Evolutionary conservation across 1,140 invertebrate genomes (phyloP), one percentile per base, ranked within the genome.

Genomic region (Camponotus vicinus): DNA sequence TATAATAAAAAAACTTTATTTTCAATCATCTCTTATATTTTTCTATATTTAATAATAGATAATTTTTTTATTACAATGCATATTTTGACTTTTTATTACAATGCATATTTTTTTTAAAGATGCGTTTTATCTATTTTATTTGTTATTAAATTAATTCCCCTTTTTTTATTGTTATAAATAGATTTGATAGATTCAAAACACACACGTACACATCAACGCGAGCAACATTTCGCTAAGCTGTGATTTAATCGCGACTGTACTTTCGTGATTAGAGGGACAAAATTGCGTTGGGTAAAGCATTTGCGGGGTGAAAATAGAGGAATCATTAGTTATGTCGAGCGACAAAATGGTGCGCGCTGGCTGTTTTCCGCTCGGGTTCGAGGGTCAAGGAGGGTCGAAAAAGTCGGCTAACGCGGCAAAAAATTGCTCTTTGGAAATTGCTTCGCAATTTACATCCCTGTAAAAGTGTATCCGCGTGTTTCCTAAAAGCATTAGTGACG

Each of bases 271-370:
- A 73, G 27, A 83, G 69, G 57, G 45, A 63, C 32, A 32, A 37
- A 83, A 57, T 32, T 11, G 55, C 40, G 9, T 27, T n/a, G 34
- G 11, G 37, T 61, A 57, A 66, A 59, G 15, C 64, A 27, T n/a
- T 57, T 15, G 66, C 37, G 13, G 42, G 67, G 13, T 37, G 42
- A 57, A 63, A 83, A 83, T 83, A 83, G 55, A 75, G 79, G 21
- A 83, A 63, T 42, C 79, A 83, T 83, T 75, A 83, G 79, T 83
- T 83, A 75, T 83, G 79, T 63, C 69, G 79, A 45, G 69, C 79
- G 69, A 75, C 69, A 83, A 83, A 83, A 83, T 83, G 55, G 69
- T 40, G 37, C 6, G 40, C 40, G 40, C 69, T 15, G 37, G 32
- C 49, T 55, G 66, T 82, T 82, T 61, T 57, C 15, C 79, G 69